Base-by-base conservation (phyloP, 2,113 vertebrate genomes). In the Callipepla californica region DNA sequence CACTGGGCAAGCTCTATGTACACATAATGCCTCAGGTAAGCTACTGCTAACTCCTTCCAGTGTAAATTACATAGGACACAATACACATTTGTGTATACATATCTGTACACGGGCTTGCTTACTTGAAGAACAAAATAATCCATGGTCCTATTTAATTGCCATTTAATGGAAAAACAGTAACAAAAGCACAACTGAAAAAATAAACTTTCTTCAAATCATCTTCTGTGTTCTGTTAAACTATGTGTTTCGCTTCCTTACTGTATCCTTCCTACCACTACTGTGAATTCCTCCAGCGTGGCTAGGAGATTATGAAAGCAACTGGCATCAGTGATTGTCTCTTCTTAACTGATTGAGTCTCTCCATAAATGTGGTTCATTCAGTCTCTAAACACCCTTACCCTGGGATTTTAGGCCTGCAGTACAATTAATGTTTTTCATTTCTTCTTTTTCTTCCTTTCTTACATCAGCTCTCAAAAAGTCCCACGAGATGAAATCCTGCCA, bases 401-500 rank as follows among this genome's bases (percentile, higher is more conserved):
- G 90, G 69, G 90, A 90, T 94, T 95, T 96, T 79, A 57, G 61
- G 48, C 26, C 8, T 90, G 73, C 85, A 62, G n/a, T 38, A 81
- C 58, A 84, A 72, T 80, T 69, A 80, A 65, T 45, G 23, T 63
- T 90, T 85, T 90, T 92, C 9, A 83, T 89, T 2, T 69, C 5
- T 51, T 12, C 68, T 14, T 74, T 30, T 59, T 19, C 21, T 86
- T 81, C 19, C 26, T 80, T 89, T 94, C 67, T 92, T 80, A 44
- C 30, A 65, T 61, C 51, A 93, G 65, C 48, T 91, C 61, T 80
- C 38, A 94, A 44, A 81, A 94, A 68, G 51, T 94, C 87, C 74
- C 58, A 67, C 32, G 91, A 95, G 93, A 96, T 51, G 51, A 90
- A 91, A 81, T 94, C 87, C 65, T 96, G 68, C 87, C 90, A 95